Conservation (phyloP, 2,888 invertebrate genomes). For the Drosophila bunnanda region DNA sequence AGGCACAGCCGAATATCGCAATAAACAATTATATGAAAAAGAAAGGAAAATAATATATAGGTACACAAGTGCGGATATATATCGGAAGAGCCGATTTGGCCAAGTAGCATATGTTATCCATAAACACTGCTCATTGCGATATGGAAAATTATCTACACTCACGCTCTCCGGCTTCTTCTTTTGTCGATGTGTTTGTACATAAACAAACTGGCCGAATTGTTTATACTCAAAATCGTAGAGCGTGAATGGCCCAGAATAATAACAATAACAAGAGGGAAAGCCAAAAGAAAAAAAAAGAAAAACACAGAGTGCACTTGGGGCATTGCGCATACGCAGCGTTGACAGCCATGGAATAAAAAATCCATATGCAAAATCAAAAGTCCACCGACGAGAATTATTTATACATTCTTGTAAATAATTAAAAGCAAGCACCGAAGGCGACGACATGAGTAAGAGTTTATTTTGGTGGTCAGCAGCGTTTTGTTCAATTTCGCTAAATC, state of each 20-base stretch:
- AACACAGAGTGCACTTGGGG: constrained; percentile 3
- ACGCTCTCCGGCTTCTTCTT: constrained; percentile 2
- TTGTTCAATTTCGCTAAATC: constrained; percentile 71
- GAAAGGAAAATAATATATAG: constrained; percentile 21
- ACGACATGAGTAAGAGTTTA: constrained; percentile 72
- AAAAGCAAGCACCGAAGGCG: constrained; percentile 59
- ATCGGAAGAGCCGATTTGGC: constrained; percentile 37
- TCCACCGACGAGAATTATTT: constrained; percentile 51
- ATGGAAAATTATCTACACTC: constrained; percentile 59
- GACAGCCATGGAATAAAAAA: constrained; percentile 50
- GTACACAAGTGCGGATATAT: constrained; percentile 27
- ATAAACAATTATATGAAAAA: constrained; percentile 55
- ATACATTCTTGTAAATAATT: constrained; percentile 74
- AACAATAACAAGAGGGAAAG: constrained; percentile 43
- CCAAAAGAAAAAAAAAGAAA: background rate
- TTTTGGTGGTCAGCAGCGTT: constrained; percentile 70
- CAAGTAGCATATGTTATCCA: constrained; percentile 65
- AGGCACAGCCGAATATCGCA: constrained; percentile 51
- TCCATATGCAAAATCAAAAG: constrained; percentile 17
- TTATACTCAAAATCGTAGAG: constrained; percentile 65
- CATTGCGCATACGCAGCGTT: constrained; percentile 65
- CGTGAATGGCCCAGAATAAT: constrained; percentile 57
- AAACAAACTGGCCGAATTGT: constrained; percentile 57
- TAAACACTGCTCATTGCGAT: constrained; percentile 64
- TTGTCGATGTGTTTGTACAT: constrained; percentile 53